Evolutionary conservation across 2,797 vertebrate genomes (phyloP).

Genomic region (Poeciliopsis paucimaculata): DNA sequence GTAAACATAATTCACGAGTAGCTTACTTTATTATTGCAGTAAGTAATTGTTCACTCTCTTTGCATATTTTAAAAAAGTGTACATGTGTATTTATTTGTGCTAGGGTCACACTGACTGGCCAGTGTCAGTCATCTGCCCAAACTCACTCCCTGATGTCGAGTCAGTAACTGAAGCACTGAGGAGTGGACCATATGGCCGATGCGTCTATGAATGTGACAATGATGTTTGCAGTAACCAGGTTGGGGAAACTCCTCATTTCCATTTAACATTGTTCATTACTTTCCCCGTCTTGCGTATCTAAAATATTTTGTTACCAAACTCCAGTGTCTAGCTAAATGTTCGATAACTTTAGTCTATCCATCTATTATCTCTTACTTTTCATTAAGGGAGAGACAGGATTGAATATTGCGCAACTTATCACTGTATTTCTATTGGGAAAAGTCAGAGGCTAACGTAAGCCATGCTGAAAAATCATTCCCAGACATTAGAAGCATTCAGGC

Average conservation of each 20-base stretch:
- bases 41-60: not conserved
- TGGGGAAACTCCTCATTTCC: not conserved
- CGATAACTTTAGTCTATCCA: not conserved
- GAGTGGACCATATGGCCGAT: conserved; percentile 85
- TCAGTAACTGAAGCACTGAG: conserved; percentile 81
- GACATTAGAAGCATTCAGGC: not conserved
- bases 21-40: not conserved
- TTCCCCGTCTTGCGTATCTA: not conserved
- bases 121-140: conserved; percentile 81
- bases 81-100: not conserved
- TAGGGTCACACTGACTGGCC: conserved; percentile 84
- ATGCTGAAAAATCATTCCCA: not conserved
- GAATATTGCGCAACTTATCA: not conserved
- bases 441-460: not conserved
- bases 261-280: not conserved
- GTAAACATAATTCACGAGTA: conserved; percentile 50
- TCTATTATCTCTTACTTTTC: not conserved
- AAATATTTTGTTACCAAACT: not conserved
- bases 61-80: not conserved
- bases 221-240: conserved; percentile 89
- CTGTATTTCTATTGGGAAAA: not conserved
- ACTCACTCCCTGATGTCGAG: conserved; percentile 83
- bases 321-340: not conserved
- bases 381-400: not conserved
- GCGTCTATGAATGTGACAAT: conserved; percentile 88